A percentile compares a stretch with the other conserved stretches of the same genome.
phyloP scores from a whole-genome alignment of 2,113 vertebrate species.

The Percopsis transmontana region DNA sequence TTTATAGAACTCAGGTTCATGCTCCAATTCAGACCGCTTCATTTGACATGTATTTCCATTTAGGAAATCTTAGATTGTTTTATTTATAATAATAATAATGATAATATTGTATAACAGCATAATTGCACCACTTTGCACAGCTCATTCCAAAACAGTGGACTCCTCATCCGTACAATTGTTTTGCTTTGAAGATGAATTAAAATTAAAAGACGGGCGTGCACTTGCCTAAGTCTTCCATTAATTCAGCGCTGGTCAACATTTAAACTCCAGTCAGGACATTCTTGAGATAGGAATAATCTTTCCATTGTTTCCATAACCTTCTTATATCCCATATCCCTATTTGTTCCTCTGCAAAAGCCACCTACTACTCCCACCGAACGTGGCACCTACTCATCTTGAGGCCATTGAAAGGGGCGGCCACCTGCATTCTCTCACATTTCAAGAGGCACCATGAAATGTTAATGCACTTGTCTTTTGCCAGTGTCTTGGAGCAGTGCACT shows the following conservation, averaged over 20 bases:
- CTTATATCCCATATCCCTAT: not conserved
- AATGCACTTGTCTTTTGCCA: constrained; percentile 45
- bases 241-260: not conserved
- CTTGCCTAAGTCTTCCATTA: not conserved
- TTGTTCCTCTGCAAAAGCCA: not conserved
- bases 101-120: not conserved
- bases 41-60: too few relatives aligned
- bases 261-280: not conserved
- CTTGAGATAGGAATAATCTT: not conserved
- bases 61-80: not conserved
- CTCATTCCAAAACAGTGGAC: not conserved
- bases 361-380: not conserved
- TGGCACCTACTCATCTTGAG: not conserved
- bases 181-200: not conserved
- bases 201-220: not conserved
- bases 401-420: constrained; percentile 20
- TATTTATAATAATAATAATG: not conserved
- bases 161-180: not conserved
- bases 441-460: constrained; percentile 58
- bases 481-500: not conserved
- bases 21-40: not conserved
- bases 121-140: not conserved
- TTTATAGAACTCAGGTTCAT: not conserved
- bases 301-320: not conserved
- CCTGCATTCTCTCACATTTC: constrained; percentile 53